Evolutionary conservation across 2,888 invertebrate genomes (phyloP).

Genomic region (Dryocosmus kuriphilus): DNA sequence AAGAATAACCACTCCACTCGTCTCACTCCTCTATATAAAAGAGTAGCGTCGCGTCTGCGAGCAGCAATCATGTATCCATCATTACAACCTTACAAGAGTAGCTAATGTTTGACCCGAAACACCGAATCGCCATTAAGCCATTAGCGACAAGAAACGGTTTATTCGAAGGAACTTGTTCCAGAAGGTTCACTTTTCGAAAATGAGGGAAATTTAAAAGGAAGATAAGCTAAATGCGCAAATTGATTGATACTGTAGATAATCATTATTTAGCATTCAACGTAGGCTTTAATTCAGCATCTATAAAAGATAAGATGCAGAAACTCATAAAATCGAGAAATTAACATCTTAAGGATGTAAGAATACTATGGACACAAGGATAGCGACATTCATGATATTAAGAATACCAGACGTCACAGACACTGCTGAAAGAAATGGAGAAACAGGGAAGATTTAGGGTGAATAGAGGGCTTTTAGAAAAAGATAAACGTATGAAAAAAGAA

Average conservation of each 20-base stretch:
- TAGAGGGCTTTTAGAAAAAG: too few species aligned
- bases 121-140: slow-evolving; percentile 71
- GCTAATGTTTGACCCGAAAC: slow-evolving; percentile 61
- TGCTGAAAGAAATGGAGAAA: too few species aligned
- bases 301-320: slow-evolving; percentile 1
- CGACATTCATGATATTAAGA: not conserved
- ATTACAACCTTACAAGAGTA: slow-evolving; percentile 43
- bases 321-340: slow-evolving; percentile 6
- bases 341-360: slow-evolving; percentile 18
- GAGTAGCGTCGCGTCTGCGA: slow-evolving; percentile 42
- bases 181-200: slow-evolving; percentile 32
- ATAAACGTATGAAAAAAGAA: too few species aligned
- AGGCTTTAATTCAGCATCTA: slow-evolving; percentile 1
- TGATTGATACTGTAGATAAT: slow-evolving; percentile 30
- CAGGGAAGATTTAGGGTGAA: too few species aligned
- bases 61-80: slow-evolving; percentile 47
- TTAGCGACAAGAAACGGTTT: slow-evolving; percentile 36
- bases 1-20: slow-evolving; percentile 52
- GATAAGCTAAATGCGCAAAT: slow-evolving; percentile 25
- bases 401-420: not conserved
- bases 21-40: slow-evolving; percentile 49
- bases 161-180: slow-evolving; percentile 19
- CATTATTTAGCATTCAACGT: slow-evolving; percentile 7
- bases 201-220: slow-evolving; percentile 29
- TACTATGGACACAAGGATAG: not conserved